Evolutionary conservation across 2,797 vertebrate genomes (phyloP), one percentile per base, ranked within the genome.

Genomic region (Poecilia gillii): DNA sequence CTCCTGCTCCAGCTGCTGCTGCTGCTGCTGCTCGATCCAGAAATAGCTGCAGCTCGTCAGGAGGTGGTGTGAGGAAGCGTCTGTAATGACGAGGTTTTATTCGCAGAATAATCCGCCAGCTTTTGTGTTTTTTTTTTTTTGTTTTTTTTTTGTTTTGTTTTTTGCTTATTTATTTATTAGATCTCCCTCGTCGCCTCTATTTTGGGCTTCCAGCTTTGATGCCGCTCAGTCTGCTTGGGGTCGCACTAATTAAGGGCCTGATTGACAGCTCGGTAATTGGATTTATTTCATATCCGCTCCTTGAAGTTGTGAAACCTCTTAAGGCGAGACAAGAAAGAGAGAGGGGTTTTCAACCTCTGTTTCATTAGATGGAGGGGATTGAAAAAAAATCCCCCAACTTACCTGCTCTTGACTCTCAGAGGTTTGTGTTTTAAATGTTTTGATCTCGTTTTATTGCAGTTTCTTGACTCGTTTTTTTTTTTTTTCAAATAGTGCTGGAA

Each of bases 271-370:
- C 77, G 0, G 85, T 94, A 92, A 94, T 93, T 94, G 91, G 92
- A 94, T 93, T 93, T 92, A 91, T 93, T 94, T 94, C 86, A 91
- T 95, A 92, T 91, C 91, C 87, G 88, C 88, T 93, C 84, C 92
- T 92, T 92, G 91, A 94, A 93, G 91, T 92, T 93, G 87, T 90
- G 89, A 86, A 91, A 88, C 87, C 84, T 93, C 88, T 89, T 84
- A 88, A 82, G 59, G 81, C 81, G 70, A 79, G 43, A 73, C 73
- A 81, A 78, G 83, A 88, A 81, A 47, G 46, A 76, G 31, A 28
- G 57, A 39, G 79, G 84, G 86, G 74, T 75, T 82, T 77, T 81
- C 70, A 16, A 55, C 74, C 77, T 85, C 85, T 75, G 80, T 82
- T 84, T 85, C 76, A 57, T 75, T 77, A 79, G 57, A 76, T 83